These are phyloP conservation scores for Pseudeuparius sepicola DNA, from an alignment of 2,888 invertebrate species.

Conservation along the genomic window DNA sequence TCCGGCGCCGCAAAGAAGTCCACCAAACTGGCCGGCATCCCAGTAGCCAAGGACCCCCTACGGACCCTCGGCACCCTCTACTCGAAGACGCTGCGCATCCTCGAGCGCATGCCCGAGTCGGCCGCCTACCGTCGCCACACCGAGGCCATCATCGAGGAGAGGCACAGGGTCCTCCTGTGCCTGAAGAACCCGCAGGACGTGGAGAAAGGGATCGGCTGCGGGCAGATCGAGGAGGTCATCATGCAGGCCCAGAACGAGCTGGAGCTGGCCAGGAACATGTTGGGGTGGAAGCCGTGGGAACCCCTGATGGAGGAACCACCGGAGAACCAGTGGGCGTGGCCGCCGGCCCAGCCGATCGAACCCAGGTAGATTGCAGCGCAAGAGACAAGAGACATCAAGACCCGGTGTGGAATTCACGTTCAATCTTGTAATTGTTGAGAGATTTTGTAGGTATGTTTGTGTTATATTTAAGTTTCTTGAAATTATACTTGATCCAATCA, in stretches of 20 bases:
- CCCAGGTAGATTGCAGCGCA: slow-evolving; percentile 15
- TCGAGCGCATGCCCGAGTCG: slow-evolving; percentile 75
- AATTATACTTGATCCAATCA: too few species aligned
- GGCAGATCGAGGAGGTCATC: slow-evolving; percentile 86
- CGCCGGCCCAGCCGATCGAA: slow-evolving; percentile 46
- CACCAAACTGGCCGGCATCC: slow-evolving; percentile 76
- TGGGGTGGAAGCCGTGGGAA: slow-evolving; percentile 93
- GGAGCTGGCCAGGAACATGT: slow-evolving; percentile 74
- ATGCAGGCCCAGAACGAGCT: slow-evolving; percentile 91
- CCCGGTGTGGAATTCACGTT: too few species aligned
- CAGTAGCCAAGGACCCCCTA: slow-evolving; percentile 68
- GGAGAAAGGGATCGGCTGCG: slow-evolving; percentile 77
- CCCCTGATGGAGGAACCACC: slow-evolving; percentile 68
- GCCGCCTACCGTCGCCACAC: slow-evolving; percentile 82
- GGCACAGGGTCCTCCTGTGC: slow-evolving; percentile 57
- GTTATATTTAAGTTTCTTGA: too few species aligned
- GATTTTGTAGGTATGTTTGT: too few species aligned
- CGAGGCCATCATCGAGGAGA: slow-evolving; percentile 67
- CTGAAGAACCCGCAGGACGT: slow-evolving; percentile 53
- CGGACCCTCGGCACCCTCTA: slow-evolving; percentile 71
- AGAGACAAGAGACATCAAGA: too few species aligned
- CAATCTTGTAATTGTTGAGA: too few species aligned
- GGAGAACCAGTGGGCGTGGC: slow-evolving; percentile 93
- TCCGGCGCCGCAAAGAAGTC: slow-evolving; percentile 39
- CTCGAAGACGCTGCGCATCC: slow-evolving; percentile 68